Base-by-base conservation (phyloP, 2,113 vertebrate genomes). In the Varanus komodoensis region DNA sequence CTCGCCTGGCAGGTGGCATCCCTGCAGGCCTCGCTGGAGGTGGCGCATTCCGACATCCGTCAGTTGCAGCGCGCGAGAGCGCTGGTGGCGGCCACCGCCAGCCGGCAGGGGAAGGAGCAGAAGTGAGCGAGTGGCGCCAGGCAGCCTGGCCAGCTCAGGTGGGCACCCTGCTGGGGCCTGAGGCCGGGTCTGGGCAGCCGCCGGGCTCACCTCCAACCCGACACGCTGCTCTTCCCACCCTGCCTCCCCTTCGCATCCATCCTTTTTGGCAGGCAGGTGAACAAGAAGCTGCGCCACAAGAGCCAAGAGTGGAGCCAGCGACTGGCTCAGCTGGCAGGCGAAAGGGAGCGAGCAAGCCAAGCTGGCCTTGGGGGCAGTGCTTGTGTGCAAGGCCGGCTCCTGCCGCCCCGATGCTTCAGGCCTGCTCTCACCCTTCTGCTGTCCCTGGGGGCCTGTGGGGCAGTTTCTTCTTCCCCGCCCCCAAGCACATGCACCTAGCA, bases 261-360 rank as follows among this genome's bases (percentile, higher is more conserved):
- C 0, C 75, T 87, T 89, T 78, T 54, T 96, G 96, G 89, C 96
- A 98, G 98, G 92, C 94, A 96, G 79, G 89, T 96, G 92, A 97
- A 97, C 77, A 97, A 98, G 92, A 97, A 97, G 89, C 93, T 96
- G 84, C 95, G 94, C 91, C 95, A 95, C 85, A 97, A 97, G 94
- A 97, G 97, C 91, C 97, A 96, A 89, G 95, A 94, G 67, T 97
- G 98, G 93, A 97, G 96, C 91, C 97, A 93, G 88, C 97, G 96
- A 87, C 97, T 97, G 14, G 87, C 96, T 90, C 97, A 96, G 93
- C 97, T 98, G 90, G 93, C 94, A 0, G 93, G 96, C 25, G 92
- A 98, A 92, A 97, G 96, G 91, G 96, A 97, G 97, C 97, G 97
- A 97, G 97, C 93, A 8, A 27, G 50, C 38, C 17, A 17, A 14